Base-by-base conservation (phyloP, 2,888 invertebrate genomes). In the Diaprepes abbreviatus region DNA sequence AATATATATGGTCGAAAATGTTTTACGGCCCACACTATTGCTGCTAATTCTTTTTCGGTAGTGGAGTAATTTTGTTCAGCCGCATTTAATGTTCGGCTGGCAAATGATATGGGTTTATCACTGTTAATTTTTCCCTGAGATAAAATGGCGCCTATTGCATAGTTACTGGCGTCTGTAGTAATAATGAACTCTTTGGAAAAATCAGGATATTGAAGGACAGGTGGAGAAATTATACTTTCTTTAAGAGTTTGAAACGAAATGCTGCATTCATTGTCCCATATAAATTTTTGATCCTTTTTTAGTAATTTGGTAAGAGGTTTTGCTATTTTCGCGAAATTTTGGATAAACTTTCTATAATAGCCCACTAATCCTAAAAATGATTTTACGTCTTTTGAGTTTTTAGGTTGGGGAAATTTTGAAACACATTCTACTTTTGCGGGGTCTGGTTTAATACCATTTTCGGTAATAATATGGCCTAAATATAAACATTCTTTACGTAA, bases 101-200 rank as follows among this genome's bases (percentile, higher is more conserved):
- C 24, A 24, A 24, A 24, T 24, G 24, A 3, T 4, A 24, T 5
- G 3, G 24, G 24, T 24, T 5, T 3, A 24, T 24, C 24, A 4
- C 5, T 24, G 5, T 24, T 24, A 24, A 24, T 24, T 24, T 24
- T 5, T 4, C 5, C 24, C 5, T 24, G 24, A 5, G 24, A 24
- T 24, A 24, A 24, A 24, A 24, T 24, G 5, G 24, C 24, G 3
- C 24, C 24, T 24, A 24, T 5, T 24, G 24, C 24, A 24, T 24
- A 24, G 5, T 24, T 24, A 24, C 24, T 24, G 3, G 24, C 24
- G 24, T 24, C 24, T 4, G 24, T 24, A 4, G 24, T 24, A 4
- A 24, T 24, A 5, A 24, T 24, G 24, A 24, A 24, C 5, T 24
- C 77, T 24, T 24, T 24, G 5, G 40, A 40, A 40, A 40, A 40